These are phyloP conservation scores for Parazoanthus darwini DNA, from an alignment of 92 coral and sea anemone genomes.

Conservation along the genomic window DNA sequence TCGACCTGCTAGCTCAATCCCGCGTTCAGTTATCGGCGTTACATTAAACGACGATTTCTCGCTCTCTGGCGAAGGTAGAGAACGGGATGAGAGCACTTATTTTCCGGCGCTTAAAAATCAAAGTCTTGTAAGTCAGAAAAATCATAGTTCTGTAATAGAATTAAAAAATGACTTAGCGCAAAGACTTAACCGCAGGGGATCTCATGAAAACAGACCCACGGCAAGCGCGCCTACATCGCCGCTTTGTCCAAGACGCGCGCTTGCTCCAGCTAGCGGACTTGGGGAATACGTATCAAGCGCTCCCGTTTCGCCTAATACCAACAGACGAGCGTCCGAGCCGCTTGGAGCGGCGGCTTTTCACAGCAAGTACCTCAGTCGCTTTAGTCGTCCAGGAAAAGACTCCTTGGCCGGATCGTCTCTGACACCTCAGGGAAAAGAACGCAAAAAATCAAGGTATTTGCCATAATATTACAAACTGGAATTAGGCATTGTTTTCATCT, in stretches of 20 bases:
- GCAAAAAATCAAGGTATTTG: slow-evolving; percentile 27
- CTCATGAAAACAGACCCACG: slow-evolving; percentile 2
- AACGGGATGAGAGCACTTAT: neutral
- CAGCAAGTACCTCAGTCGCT: neutral
- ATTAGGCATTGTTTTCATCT: neutral
- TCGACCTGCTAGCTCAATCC: neutral
- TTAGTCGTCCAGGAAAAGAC: slow-evolving; percentile 1
- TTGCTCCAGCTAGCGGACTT: neutral
- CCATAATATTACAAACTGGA: neutral
- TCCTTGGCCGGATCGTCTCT: neutral
- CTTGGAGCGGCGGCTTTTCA: slow-evolving; percentile 28
- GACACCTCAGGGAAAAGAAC: neutral
- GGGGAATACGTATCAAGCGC: slow-evolving; percentile 1
- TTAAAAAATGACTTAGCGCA: neutral
- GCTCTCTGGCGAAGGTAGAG: neutral
- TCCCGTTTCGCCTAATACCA: slow-evolving; percentile 8
- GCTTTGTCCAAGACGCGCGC: neutral
- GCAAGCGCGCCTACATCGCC: slow-evolving; percentile 36
- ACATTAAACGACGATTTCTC: neutral
- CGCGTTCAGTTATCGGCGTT: neutral
- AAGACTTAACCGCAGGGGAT: neutral
- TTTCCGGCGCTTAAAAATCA: slow-evolving; percentile 23
- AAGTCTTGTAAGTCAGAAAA: slow-evolving; percentile 32
- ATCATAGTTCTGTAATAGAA: neutral
- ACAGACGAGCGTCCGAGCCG: slow-evolving; percentile 36